A percentile compares a stretch with the other conserved stretches of the same genome.
Conservation (phyloP, 2,797 vertebrate species). For the Intellagama lesueurii region DNA sequence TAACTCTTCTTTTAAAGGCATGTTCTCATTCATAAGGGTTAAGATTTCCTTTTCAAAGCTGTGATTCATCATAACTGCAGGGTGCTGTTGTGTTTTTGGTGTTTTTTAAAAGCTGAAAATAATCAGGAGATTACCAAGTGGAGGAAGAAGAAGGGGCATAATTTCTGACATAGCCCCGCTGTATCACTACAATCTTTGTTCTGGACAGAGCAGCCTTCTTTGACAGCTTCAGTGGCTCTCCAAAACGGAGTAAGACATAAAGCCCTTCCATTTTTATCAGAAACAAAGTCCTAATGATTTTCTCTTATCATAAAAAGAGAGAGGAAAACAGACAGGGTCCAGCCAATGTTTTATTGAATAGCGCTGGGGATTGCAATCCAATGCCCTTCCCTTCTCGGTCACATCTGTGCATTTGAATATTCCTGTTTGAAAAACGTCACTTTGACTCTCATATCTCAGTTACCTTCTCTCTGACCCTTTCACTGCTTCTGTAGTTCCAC, state of each 20-base stretch:
- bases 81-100: no score
- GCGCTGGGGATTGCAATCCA: not conserved
- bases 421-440: constrained; percentile 31
- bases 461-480: not conserved
- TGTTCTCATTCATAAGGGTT: not conserved
- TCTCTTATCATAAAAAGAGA: constrained; percentile 55
- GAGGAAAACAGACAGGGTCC: constrained; percentile 53
- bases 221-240: not conserved
- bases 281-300: constrained; percentile 61
- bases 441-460: constrained; percentile 42
- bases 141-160: not conserved
- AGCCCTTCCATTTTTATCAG: constrained; percentile 38
- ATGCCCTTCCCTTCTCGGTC: constrained; percentile 25
- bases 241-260: constrained; percentile 3
- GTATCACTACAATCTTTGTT: not conserved
- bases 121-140: not conserved
- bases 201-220: not conserved
- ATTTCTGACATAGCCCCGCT: not conserved
- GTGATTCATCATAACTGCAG: not conserved
- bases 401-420: constrained; percentile 50
- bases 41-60: not conserved
- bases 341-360: constrained; percentile 40
- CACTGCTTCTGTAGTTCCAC: constrained; percentile 47
- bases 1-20: not conserved
- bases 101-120: not conserved